Conservation (phyloP, 2,113 vertebrate species). For the Poecilia latipinna region DNA sequence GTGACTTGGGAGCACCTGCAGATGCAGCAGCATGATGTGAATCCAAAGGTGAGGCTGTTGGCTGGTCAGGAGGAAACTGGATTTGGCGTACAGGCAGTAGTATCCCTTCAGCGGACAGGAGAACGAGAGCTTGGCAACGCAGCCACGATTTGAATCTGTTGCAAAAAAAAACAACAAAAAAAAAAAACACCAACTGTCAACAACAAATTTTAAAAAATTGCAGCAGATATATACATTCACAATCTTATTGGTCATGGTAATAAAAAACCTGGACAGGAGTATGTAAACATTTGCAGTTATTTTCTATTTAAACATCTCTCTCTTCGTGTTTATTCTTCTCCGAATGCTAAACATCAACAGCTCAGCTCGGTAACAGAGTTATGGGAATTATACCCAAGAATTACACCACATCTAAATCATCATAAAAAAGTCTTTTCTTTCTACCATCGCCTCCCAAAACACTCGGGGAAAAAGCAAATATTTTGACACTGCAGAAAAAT, state of each 20-base stretch:
- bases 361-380: neutral
- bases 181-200: constrained; percentile 18
- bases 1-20: constrained; percentile 82
- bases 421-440: neutral
- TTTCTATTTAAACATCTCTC: neutral
- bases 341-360: neutral
- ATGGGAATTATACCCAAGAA: neutral
- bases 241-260: neutral
- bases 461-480: neutral
- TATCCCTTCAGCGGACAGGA: constrained; percentile 92
- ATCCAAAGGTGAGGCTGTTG: constrained; percentile 91
- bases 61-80: constrained; percentile 89
- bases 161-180: constrained; percentile 23
- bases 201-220: neutral
- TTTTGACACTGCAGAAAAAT: neutral
- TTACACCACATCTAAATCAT: neutral
- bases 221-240: neutral
- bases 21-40: constrained; percentile 92
- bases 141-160: constrained; percentile 84
- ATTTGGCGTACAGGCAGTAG: constrained; percentile 95
- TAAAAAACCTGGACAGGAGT: neutral
- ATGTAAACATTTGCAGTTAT: neutral
- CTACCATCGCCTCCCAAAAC: neutral
- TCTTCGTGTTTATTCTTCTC: neutral
- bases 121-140: constrained; percentile 90